phyloP scores from a whole-genome alignment of 2,888 invertebrate species.

The Oxystoma pomonae region DNA sequence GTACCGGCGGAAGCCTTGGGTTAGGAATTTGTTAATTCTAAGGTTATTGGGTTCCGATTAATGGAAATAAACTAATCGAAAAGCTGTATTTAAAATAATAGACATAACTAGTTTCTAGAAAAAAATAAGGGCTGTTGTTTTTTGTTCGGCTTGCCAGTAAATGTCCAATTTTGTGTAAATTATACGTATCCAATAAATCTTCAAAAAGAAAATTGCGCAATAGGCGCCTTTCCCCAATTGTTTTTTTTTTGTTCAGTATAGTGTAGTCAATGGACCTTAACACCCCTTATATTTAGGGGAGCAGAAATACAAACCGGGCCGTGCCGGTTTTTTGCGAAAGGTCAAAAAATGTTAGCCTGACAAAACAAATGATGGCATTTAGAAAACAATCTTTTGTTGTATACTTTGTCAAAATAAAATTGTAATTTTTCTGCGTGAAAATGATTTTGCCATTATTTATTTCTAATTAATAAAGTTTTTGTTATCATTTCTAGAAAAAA shows the following conservation, averaged over 20 bases:
- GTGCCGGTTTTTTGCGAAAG: not conserved
- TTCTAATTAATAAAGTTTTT: no score
- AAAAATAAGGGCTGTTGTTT: not conserved
- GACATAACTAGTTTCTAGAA: not conserved
- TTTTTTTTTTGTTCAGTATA: no score
- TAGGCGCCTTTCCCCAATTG: not conserved
- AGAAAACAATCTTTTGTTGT: not conserved
- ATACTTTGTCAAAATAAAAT: not conserved
- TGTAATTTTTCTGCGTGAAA: not conserved
- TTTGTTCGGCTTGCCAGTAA: not conserved
- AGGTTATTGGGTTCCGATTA: not conserved
- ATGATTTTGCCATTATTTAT: not conserved
- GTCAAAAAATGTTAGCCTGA: not conserved
- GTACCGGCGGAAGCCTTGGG: not conserved
- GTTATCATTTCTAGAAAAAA: no score
- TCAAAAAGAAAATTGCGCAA: not conserved
- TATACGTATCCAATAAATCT: not conserved
- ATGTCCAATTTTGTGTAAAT: not conserved
- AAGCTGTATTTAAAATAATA: not conserved
- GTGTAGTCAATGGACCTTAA: not conserved
- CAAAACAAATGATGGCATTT: not conserved
- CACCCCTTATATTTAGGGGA: not conserved
- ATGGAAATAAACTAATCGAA: not conserved
- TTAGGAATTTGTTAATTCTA: not conserved
- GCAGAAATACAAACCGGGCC: not conserved